Conservation (phyloP, 2,888 invertebrate species). For the Prosapia bicincta region DNA sequence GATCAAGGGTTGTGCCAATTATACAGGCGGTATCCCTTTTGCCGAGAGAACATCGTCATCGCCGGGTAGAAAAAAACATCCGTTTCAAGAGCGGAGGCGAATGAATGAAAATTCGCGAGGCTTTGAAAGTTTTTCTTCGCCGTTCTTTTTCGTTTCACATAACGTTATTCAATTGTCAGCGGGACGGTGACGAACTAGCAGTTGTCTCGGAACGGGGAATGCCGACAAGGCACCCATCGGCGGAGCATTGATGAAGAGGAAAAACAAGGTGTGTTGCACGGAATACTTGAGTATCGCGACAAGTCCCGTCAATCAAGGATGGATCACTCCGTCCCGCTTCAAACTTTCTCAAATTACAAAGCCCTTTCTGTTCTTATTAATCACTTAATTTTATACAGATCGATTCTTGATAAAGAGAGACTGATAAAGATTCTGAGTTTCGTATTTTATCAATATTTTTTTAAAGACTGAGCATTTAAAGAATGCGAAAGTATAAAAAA, state of each 20-base stretch:
- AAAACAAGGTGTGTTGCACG: background rate
- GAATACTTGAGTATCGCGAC: background rate
- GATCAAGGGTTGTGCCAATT: constrained; percentile 13
- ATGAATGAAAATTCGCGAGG: constrained; percentile 18
- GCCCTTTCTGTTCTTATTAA: background rate
- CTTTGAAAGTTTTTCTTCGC: background rate
- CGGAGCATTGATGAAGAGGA: background rate
- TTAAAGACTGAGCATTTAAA: too few species aligned
- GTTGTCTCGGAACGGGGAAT: constrained; percentile 1
- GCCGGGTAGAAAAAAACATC: constrained; percentile 3
- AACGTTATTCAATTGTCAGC: constrained; percentile 25
- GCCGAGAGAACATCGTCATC: constrained; percentile 5
- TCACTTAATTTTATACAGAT: too few species aligned
- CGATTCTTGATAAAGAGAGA: too few species aligned
- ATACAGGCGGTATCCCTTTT: constrained; percentile 16
- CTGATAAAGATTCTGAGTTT: too few species aligned
- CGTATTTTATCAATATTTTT: too few species aligned
- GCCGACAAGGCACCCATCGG: background rate
- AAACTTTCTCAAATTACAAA: background rate
- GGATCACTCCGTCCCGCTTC: background rate
- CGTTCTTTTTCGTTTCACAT: constrained; percentile 8
- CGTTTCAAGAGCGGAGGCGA: background rate
- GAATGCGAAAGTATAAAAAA: too few species aligned
- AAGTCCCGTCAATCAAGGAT: background rate
- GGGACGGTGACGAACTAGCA: constrained; percentile 15